Evolutionary conservation across 2,797 vertebrate genomes (phyloP).

Genomic region (Paratrypauchen microcephalus): DNA sequence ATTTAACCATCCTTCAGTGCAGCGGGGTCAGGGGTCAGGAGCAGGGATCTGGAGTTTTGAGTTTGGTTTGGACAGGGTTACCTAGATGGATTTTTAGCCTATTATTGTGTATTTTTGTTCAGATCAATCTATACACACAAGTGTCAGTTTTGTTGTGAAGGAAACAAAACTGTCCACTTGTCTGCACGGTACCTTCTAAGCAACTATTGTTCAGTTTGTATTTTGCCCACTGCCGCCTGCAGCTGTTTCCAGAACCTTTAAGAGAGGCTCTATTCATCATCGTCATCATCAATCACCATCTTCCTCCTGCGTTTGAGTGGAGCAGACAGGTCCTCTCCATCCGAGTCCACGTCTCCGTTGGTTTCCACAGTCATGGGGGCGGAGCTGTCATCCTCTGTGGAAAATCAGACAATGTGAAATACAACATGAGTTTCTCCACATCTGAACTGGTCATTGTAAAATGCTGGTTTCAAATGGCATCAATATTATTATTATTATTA

Average conservation of each 20-base stretch:
- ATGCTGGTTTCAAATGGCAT: no score
- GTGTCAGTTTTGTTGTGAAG: not conserved
- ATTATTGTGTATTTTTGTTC: no score
- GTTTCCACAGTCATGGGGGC: constrained; percentile 26
- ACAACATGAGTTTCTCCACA: no score
- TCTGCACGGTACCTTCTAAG: not conserved
- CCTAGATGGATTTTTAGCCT: no score
- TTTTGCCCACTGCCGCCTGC: not conserved
- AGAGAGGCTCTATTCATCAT: constrained; percentile 63
- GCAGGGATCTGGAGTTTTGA: no score
- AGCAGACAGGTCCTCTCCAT: constrained; percentile 54
- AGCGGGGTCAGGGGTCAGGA: no score
- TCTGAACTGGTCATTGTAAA: no score
- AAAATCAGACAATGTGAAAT: not conserved
- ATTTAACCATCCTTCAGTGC: no score
- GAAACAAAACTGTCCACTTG: not conserved
- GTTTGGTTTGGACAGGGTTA: no score
- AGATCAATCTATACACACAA: no score
- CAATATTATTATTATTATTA: no score
- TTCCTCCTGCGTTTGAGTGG: constrained; percentile 70
- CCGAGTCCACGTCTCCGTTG: constrained; percentile 45
- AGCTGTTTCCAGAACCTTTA: not conserved
- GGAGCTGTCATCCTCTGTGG: constrained; percentile 44
- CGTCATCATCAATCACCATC: constrained; percentile 75
- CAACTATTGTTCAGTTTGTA: not conserved